A percentile compares a stretch with the other conserved stretches of the same genome.
Evolutionary conservation across 2,888 invertebrate genomes (phyloP).

Genomic region (Meghimatium bilineatum): DNA sequence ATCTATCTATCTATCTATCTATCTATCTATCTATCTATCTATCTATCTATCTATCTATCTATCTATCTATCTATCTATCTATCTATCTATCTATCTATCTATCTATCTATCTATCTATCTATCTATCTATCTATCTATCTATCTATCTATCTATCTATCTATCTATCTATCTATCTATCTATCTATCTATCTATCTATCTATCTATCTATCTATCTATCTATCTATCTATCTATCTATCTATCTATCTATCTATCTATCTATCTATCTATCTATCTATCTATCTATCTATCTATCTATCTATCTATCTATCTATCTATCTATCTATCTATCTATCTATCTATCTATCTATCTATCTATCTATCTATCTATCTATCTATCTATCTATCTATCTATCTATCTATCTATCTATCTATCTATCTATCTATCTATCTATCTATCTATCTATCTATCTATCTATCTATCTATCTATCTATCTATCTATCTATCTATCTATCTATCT

Average conservation of each 20-base stretch:
- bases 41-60: neutral
- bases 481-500: neutral
- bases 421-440: slow-evolving; percentile 13
- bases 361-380: slow-evolving; percentile 27
- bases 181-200: slow-evolving; percentile 17
- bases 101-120: neutral
- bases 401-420: neutral
- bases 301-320: neutral
- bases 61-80: neutral
- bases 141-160: slow-evolving; percentile 14
- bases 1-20: neutral
- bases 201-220: slow-evolving; percentile 17
- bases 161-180: slow-evolving; percentile 17
- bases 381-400: slow-evolving; percentile 27
- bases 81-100: no score
- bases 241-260: slow-evolving; percentile 22
- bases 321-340: neutral
- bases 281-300: slow-evolving; percentile 16
- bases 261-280: slow-evolving; percentile 21
- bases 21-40: no score
- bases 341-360: slow-evolving; percentile 6
- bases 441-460: slow-evolving; percentile 4
- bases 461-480: neutral
- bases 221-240: slow-evolving; percentile 23
- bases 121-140: neutral